A percentile compares a stretch with the other conserved stretches of the same genome.
These are phyloP conservation scores for Formica aserva DNA, from an alignment of 2,888 invertebrate species.

Conservation along the genomic window DNA sequence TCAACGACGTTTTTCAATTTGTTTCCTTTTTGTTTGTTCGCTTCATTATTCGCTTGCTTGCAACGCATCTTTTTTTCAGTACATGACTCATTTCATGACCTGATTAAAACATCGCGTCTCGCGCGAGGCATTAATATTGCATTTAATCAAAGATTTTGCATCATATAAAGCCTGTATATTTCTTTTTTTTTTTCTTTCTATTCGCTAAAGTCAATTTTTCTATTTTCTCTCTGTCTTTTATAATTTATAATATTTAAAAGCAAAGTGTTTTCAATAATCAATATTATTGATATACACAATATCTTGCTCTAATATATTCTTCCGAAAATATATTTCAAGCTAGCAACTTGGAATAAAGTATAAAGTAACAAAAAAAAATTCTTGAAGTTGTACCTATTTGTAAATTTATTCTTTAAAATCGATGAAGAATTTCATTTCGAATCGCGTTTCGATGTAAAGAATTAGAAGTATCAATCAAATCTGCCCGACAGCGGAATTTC, in stretches of 20 bases:
- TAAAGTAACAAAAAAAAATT: neutral
- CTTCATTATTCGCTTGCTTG: neutral
- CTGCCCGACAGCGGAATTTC: neutral
- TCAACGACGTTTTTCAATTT: slow-evolving; percentile 65
- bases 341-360: neutral
- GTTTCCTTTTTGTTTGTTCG: slow-evolving; percentile 50
- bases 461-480: neutral
- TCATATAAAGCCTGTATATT: neutral
- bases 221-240: neutral
- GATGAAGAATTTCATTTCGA: too few species aligned
- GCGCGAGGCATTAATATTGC: neutral
- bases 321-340: neutral
- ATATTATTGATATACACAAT: neutral
- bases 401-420: neutral
- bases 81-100: neutral
- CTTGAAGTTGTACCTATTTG: neutral
- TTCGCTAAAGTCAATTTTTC: neutral
- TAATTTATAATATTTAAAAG: neutral
- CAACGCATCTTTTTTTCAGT: neutral
- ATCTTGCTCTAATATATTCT: neutral
- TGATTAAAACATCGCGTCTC: slow-evolving; percentile 3
- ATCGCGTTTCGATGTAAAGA: neutral
- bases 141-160: neutral
- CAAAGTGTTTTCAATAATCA: neutral
- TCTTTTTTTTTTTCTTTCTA: neutral